Evolutionary conservation across 2,113 vertebrate species (phyloP).

Genomic region (Sakesphorus luctuosus): DNA sequence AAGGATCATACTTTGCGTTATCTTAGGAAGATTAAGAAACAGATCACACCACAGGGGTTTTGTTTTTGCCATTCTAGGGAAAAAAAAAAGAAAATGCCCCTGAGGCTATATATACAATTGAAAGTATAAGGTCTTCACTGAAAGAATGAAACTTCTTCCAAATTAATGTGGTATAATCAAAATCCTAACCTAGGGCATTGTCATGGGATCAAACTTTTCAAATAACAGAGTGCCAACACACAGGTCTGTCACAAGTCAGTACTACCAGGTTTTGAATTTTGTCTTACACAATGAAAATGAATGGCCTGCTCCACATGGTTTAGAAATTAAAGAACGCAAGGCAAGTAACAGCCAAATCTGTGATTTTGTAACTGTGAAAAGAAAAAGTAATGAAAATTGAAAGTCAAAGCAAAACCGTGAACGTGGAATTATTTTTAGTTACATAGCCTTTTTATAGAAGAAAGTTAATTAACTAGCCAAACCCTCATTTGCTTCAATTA

Average conservation of each 20-base stretch:
- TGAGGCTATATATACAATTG: not conserved
- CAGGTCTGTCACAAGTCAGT: not conserved
- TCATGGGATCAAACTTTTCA: not conserved
- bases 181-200: not conserved
- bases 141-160: not conserved
- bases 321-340: not conserved
- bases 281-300: not conserved
- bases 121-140: not conserved
- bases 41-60: not conserved
- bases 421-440: not conserved
- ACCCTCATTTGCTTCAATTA: not conserved
- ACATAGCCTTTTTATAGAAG: not conserved
- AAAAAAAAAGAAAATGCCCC: no score
- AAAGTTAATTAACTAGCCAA: not conserved
- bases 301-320: not conserved
- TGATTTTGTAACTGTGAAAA: not conserved
- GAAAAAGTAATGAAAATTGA: not conserved
- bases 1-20: not conserved
- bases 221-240: not conserved
- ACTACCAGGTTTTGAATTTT: not conserved
- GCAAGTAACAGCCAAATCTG: not conserved
- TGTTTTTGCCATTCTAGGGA: not conserved
- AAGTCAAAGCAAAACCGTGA: not conserved
- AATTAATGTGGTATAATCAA: not conserved
- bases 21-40: not conserved